A percentile compares a stretch with the other conserved stretches of the same genome.
Evolutionary conservation across 2,113 vertebrate species (phyloP).

Genomic region (Symphodus melops): DNA sequence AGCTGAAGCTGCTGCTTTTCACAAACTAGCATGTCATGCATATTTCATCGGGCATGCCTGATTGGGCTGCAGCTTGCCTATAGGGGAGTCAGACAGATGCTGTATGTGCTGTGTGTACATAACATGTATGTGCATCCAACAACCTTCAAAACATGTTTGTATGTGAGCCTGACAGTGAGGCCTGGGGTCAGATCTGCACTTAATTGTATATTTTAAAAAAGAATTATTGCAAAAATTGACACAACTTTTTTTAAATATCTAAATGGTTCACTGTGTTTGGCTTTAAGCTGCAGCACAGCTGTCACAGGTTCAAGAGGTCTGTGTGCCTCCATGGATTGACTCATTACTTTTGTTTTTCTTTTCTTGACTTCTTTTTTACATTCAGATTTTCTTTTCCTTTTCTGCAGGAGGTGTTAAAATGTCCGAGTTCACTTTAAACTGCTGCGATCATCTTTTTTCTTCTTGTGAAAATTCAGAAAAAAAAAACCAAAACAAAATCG

Average conservation of each 20-base stretch:
- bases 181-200: slow-evolving; percentile 28
- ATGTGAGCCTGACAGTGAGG: slow-evolving; percentile 25
- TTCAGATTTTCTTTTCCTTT: too few relatives aligned
- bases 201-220: too few relatives aligned
- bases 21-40: slow-evolving; percentile 62
- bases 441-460: slow-evolving; percentile 5
- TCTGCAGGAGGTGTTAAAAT: too few relatives aligned
- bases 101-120: slow-evolving; percentile 40
- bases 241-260: too few relatives aligned
- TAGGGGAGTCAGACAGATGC: slow-evolving; percentile 66
- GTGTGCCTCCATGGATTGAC: too few relatives aligned
- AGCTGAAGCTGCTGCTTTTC: slow-evolving; percentile 62
- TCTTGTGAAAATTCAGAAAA: background rate
- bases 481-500: too few relatives aligned
- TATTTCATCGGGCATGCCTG: slow-evolving; percentile 71
- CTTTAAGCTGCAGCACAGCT: too few relatives aligned
- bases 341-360: too few relatives aligned
- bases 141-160: slow-evolving; percentile 19
- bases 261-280: too few relatives aligned
- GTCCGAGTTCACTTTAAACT: background rate
- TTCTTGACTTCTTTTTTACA: too few relatives aligned
- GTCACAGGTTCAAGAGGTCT: too few relatives aligned
- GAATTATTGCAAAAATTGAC: too few relatives aligned
- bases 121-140: slow-evolving; percentile 33
- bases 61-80: slow-evolving; percentile 57